These are phyloP conservation scores for Rhopalosiphum nymphaeae DNA, from an alignment of 2,888 invertebrate genomes.

Conservation along the genomic window DNA sequence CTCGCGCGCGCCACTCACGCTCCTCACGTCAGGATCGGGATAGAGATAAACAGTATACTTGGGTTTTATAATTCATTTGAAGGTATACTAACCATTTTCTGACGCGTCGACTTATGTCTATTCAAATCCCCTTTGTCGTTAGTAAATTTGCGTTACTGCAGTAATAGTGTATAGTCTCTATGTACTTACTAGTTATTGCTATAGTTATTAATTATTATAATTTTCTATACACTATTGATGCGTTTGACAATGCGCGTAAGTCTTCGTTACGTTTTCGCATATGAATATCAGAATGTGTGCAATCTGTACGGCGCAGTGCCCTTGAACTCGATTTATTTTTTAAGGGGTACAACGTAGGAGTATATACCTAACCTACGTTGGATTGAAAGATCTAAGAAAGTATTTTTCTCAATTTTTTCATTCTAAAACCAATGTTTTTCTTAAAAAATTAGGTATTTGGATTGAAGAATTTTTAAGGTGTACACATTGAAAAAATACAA, in stretches of 20 bases:
- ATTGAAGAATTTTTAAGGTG: background rate
- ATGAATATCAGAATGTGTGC: background rate
- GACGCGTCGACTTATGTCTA: background rate
- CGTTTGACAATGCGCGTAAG: background rate
- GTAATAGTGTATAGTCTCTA: background rate
- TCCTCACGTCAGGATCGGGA: slow-evolving; percentile 34
- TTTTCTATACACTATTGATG: background rate
- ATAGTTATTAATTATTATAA: background rate
- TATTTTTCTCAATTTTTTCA: background rate
- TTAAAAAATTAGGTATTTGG: background rate
- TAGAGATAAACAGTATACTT: slow-evolving; percentile 35
- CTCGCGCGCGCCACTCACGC: slow-evolving; percentile 52
- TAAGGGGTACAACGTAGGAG: background rate
- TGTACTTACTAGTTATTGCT: background rate
- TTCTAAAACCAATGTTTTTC: background rate
- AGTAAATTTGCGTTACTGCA: background rate
- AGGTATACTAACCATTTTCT: slow-evolving; percentile 1
- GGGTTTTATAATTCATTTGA: background rate
- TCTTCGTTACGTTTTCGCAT: slow-evolving; percentile 39
- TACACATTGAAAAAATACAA: background rate
- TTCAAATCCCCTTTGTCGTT: slow-evolving; percentile 27
- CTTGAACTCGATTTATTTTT: slow-evolving; percentile 43
- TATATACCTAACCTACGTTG: background rate
- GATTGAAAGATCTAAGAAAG: background rate
- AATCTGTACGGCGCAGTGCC: background rate